These are phyloP conservation scores for Leucophora obtusa DNA, from an alignment of 2,888 invertebrate species.

Conservation along the genomic window DNA sequence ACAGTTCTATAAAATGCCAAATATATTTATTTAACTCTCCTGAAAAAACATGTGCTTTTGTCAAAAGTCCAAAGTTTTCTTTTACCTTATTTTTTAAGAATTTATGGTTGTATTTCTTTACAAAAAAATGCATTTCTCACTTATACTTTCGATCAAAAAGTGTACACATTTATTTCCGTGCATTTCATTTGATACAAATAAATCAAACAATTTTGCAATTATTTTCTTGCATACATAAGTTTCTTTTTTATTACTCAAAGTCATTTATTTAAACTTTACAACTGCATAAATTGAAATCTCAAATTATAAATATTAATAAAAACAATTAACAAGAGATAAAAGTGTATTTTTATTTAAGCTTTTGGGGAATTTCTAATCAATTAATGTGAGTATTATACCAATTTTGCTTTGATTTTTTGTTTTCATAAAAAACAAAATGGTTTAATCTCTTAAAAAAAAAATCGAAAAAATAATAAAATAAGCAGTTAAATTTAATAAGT, in stretches of 20 bases:
- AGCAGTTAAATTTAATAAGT: no score
- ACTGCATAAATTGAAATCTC: background rate
- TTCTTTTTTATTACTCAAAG: background rate
- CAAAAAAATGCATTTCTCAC: constrained; percentile 33
- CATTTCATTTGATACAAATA: constrained; percentile 9
- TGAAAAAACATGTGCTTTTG: no score
- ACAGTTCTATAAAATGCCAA: no score
- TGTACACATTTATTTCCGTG: constrained; percentile 15
- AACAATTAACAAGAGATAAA: background rate
- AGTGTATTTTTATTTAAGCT: background rate
- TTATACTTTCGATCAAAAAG: constrained; percentile 4
- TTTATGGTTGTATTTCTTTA: constrained; percentile 42
- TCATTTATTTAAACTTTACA: background rate
- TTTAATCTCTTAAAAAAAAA: no score
- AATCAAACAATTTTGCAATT: background rate
- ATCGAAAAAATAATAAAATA: no score
- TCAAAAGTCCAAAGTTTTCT: no score
- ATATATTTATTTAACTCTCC: no score
- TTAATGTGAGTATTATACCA: no score
- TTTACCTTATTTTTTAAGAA: constrained; percentile 23
- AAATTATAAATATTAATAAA: background rate
- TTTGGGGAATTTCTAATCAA: no score
- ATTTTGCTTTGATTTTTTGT: no score
- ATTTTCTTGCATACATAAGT: background rate
- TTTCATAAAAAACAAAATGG: no score